Percentiles rank a stretch among this genome's conserved stretches.
Evolutionary conservation across 1,140 invertebrate species (phyloP).

Genomic region (Drosophila melanica): DNA sequence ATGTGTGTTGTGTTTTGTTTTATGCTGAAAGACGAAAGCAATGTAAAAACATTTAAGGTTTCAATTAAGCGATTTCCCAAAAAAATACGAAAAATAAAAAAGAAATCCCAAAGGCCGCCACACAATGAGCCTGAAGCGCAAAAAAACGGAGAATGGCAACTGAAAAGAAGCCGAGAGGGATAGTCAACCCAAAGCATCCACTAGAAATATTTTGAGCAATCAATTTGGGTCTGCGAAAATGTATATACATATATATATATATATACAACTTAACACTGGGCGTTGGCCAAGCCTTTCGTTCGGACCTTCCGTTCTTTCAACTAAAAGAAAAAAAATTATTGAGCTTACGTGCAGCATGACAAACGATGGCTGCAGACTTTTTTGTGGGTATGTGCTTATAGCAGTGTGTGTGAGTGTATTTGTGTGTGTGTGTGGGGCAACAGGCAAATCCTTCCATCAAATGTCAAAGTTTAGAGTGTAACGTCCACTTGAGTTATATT

Average conservation of each 20-base stretch:
- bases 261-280: conserved; percentile 18
- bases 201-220: conserved; percentile 68
- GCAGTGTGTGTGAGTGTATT: conserved; percentile 11
- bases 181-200: conserved; percentile 17
- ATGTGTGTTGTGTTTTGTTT: conserved; percentile 43
- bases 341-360: conserved; percentile 68
- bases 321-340: conserved; percentile 42
- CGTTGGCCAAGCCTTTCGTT: conserved; percentile 27
- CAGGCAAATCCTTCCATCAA: conserved; percentile 72
- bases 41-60: conserved; percentile 82
- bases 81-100: conserved; percentile 53
- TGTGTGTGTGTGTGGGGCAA: conserved; percentile 23
- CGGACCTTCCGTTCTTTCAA: conserved; percentile 34
- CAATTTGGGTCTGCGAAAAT: conserved; percentile 61
- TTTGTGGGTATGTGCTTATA: neutral
- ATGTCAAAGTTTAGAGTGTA: conserved; percentile 73
- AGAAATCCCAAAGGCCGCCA: conserved; percentile 20
- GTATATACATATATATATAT: conserved; percentile 22
- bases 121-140: conserved; percentile 31
- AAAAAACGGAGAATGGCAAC: conserved; percentile 19
- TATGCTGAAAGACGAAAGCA: conserved; percentile 46
- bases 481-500: conserved; percentile 78
- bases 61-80: conserved; percentile 78
- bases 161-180: conserved; percentile 2
- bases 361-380: conserved; percentile 62